Evolutionary conservation across 2,888 invertebrate genomes (phyloP), one percentile per base, ranked within the genome.

Genomic region (Trachelus tabidus): DNA sequence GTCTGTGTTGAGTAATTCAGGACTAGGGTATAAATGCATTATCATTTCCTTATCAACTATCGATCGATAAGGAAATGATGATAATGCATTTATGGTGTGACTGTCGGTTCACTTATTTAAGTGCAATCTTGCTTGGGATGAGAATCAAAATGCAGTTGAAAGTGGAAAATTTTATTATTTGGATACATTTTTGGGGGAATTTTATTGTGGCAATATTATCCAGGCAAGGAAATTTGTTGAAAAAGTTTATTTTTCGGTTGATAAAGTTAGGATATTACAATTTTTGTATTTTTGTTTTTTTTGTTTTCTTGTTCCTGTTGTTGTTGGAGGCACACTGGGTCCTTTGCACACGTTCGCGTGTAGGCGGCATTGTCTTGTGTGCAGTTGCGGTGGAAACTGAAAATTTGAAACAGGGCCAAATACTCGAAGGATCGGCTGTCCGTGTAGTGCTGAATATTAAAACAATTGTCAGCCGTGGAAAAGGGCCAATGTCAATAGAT

Each of bases 381-480:
- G 56, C 56, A 56, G 56, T 56, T 23, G 23, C 40, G 23, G 40
- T 23, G 56, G 0, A 56, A 56, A 56, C 6, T 23, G 56, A 80
- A 80, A 77, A 79, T 79, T 86, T 85, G 85, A 86, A 82, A 79
- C 81, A 68, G 81, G 82, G 86, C 86, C 85, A 86, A 80, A 80
- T 82, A 77, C 80, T 77, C 81, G 78, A 79, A 81, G 77, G 69
- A 69, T 75, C 76, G 69, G 4, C 56, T 56, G 69, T 15, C 37
- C 37, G 11, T 75, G 75, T 31, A 37, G 68, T 34, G 69, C 37
- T 76, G 76, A 80, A 79, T 81, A 81, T 85, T 82, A 81, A 85
- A 84, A 79, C 80, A 80, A 85, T 86, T 78, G 81, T 73, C 73
- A 80, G 78, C 77, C 79, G 77, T 80, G 85, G 82, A 83, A 84